Evolutionary conservation across 1,140 invertebrate genomes (phyloP).

Genomic region (Drosophila gunungcola): DNA sequence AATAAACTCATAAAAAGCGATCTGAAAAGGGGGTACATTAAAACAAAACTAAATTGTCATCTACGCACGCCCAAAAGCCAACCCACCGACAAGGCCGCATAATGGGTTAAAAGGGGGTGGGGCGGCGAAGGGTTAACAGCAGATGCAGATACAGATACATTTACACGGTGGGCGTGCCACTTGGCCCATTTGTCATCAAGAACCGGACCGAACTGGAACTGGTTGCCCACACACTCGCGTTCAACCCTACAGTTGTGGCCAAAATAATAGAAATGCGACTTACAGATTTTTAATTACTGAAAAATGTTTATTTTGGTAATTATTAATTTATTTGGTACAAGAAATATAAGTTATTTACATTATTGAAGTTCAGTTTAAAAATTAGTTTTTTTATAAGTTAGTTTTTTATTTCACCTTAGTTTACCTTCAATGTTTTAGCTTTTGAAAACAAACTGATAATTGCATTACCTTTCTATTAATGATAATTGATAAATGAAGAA

Average conservation of each 20-base stretch:
- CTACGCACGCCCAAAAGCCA: constrained; percentile 58
- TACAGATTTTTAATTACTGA: too few relatives aligned
- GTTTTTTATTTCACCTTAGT: too few relatives aligned
- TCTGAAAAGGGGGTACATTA: constrained; percentile 64
- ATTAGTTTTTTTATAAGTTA: too few relatives aligned
- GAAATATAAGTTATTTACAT: too few relatives aligned
- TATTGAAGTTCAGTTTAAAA: too few relatives aligned
- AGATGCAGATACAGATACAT: constrained; percentile 47
- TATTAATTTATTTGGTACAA: too few relatives aligned
- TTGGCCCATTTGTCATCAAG: constrained; percentile 74
- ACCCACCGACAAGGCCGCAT: constrained; percentile 62
- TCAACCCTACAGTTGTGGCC: neutral
- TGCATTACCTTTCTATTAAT: too few relatives aligned
- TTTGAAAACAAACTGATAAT: too few relatives aligned
- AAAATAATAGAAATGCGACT: neutral
- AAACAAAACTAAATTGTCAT: constrained; percentile 83
- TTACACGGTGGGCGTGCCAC: constrained; percentile 64
- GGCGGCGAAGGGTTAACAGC: constrained; percentile 45
- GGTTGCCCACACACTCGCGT: constrained; percentile 32
- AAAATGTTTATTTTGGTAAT: too few relatives aligned
- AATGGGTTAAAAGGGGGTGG: constrained; percentile 50
- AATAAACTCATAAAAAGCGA: constrained; percentile 84
- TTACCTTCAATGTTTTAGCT: too few relatives aligned
- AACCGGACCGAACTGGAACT: constrained; percentile 71
- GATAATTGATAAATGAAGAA: too few relatives aligned